Conservation (phyloP, 2,113 vertebrate species). For the Malurus elegans region DNA sequence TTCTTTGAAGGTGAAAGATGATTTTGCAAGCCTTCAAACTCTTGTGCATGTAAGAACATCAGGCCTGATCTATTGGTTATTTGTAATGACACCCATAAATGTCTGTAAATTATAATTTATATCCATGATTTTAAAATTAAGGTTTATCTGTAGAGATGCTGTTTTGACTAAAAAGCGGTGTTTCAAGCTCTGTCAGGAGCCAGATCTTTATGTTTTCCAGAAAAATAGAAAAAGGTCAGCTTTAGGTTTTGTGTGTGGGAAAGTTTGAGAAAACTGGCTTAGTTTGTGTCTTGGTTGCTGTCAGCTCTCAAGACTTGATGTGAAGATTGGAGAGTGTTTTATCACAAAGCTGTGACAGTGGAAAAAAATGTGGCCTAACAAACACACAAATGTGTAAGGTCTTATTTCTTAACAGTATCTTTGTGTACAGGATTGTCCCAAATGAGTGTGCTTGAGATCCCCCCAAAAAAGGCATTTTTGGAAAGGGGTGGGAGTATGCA, state of each 20-base stretch:
- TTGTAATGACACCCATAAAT: neutral
- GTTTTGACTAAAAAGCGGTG: neutral
- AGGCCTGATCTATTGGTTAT: neutral
- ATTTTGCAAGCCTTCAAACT: neutral
- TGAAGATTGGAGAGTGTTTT: neutral
- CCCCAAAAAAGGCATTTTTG: too few relatives aligned
- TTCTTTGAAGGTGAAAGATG: constrained; percentile 33
- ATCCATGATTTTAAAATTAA: neutral
- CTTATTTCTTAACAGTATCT: neutral
- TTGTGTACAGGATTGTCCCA: neutral
- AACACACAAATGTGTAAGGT: neutral
- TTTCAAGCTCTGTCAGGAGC: neutral
- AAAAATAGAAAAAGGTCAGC: neutral
- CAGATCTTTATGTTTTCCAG: neutral
- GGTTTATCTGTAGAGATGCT: neutral
- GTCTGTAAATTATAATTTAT: neutral
- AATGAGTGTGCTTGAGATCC: too few relatives aligned
- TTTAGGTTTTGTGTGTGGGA: neutral
- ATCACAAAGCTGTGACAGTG: neutral
- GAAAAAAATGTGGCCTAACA: neutral
- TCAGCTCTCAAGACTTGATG: neutral
- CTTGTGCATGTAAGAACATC: neutral
- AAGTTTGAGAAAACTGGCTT: neutral
- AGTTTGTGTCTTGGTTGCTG: neutral
- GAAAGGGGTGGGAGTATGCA: too few relatives aligned